Evolutionary conservation across 2,888 invertebrate genomes (phyloP).

Genomic region (Parapristionchus giblindavisi): DNA sequence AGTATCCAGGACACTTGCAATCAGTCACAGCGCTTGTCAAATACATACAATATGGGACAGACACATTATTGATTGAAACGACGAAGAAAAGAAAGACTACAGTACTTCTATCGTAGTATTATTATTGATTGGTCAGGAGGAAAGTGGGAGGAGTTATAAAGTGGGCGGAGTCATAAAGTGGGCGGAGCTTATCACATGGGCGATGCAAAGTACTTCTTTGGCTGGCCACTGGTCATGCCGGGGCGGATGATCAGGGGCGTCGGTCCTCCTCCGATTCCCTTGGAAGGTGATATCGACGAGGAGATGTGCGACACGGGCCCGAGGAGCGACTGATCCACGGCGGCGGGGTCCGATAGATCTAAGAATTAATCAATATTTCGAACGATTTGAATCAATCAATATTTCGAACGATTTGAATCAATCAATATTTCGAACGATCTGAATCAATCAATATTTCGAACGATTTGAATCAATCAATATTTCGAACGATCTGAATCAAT

Average conservation of each 20-base stretch:
- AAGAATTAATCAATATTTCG: constrained; percentile 17
- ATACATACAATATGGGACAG: no score
- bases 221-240: not conserved
- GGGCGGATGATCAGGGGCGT: no score
- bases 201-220: constrained; percentile 28
- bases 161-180: no score
- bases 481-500: not conserved
- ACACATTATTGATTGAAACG: no score
- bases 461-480: not conserved
- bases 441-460: not conserved
- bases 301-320: constrained; percentile 28
- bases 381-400: not conserved
- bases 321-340: constrained; percentile 32
- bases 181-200: not conserved
- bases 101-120: no score
- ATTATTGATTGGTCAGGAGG: no score
- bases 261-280: not conserved
- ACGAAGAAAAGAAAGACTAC: no score
- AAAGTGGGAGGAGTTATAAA: no score
- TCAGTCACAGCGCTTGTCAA: no score
- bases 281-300: constrained; percentile 8
- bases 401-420: not conserved
- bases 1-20: no score
- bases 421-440: no score
- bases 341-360: not conserved